These are phyloP conservation scores for Phocoena phocoena DNA, from an alignment of 2,113 vertebrate genomes.

Conservation along the genomic window DNA sequence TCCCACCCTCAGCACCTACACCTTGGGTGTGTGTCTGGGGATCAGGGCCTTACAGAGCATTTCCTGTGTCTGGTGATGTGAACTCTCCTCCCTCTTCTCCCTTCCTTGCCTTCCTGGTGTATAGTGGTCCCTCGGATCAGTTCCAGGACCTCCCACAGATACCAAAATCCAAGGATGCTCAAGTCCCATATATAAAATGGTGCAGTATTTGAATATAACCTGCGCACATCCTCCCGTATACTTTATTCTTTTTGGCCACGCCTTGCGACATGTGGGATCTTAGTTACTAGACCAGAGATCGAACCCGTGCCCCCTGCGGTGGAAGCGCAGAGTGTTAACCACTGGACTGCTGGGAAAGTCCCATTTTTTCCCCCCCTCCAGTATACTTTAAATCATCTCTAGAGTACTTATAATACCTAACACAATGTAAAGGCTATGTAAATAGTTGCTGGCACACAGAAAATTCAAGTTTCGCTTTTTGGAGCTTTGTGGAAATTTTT, in stretches of 20 bases:
- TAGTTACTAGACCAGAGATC: too few relatives aligned
- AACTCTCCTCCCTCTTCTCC: not conserved
- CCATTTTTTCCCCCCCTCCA: not conserved
- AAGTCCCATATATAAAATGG: not conserved
- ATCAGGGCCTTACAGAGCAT: not conserved
- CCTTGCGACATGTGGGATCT: too few relatives aligned
- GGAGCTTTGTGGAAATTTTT: not conserved
- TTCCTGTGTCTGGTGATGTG: not conserved
- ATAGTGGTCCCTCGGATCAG: not conserved
- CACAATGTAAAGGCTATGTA: not conserved
- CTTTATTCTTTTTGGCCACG: not conserved
- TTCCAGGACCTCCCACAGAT: not conserved
- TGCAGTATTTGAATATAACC: too few relatives aligned
- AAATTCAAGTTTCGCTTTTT: not conserved
- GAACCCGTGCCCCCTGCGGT: too few relatives aligned
- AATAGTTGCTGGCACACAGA: not conserved
- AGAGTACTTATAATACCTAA: not conserved
- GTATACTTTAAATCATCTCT: not conserved
- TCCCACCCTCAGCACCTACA: accelerated
- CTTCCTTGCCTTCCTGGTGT: not conserved
- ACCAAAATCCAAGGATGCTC: not conserved
- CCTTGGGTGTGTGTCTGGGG: not conserved
- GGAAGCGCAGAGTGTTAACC: too few relatives aligned
- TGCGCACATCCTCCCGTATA: not conserved
- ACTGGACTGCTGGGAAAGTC: too few relatives aligned